Conservation (phyloP, 1,140 invertebrate species). For the Asobara japonica region DNA sequence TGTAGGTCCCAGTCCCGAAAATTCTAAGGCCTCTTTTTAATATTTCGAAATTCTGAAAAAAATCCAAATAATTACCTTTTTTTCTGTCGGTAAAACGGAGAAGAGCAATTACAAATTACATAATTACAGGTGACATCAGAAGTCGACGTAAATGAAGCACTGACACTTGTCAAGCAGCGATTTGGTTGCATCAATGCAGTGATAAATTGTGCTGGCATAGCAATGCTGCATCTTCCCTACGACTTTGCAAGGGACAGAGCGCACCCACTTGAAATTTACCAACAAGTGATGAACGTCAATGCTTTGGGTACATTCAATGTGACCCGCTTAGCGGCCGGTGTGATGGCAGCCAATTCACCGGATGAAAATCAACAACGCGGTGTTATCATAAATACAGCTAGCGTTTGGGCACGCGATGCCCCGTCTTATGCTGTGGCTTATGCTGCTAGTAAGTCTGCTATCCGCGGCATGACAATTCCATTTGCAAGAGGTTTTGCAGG, state of each 20-base stretch:
- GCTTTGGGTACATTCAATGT: slow-evolving; percentile 47
- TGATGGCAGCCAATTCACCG: slow-evolving; percentile 43
- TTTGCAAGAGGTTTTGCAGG: slow-evolving; percentile 39
- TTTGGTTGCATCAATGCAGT: slow-evolving; percentile 47
- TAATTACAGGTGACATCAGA: slow-evolving; percentile 41
- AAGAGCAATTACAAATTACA: neutral
- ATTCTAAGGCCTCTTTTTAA: too few species aligned
- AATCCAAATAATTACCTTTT: neutral
- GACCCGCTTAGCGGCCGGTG: slow-evolving; percentile 34
- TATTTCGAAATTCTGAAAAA: neutral
- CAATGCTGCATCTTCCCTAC: slow-evolving; percentile 23
- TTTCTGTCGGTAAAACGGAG: neutral
- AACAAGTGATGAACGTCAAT: slow-evolving; percentile 38
- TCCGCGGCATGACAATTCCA: slow-evolving; percentile 48
- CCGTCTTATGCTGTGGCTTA: slow-evolving; percentile 40
- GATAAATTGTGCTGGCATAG: slow-evolving; percentile 41
- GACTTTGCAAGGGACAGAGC: slow-evolving; percentile 41
- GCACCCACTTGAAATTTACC: slow-evolving; percentile 38
- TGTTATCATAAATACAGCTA: slow-evolving; percentile 46
- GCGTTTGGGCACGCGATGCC: slow-evolving; percentile 38
- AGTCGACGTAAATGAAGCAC: slow-evolving; percentile 37
- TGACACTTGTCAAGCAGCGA: slow-evolving; percentile 38
- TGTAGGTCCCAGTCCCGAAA: slow-evolving; percentile 42
- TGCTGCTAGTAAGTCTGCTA: slow-evolving; percentile 37
- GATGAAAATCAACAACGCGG: slow-evolving; percentile 45